Conservation (phyloP, 2,888 invertebrate species). For the Volucella inanis region DNA sequence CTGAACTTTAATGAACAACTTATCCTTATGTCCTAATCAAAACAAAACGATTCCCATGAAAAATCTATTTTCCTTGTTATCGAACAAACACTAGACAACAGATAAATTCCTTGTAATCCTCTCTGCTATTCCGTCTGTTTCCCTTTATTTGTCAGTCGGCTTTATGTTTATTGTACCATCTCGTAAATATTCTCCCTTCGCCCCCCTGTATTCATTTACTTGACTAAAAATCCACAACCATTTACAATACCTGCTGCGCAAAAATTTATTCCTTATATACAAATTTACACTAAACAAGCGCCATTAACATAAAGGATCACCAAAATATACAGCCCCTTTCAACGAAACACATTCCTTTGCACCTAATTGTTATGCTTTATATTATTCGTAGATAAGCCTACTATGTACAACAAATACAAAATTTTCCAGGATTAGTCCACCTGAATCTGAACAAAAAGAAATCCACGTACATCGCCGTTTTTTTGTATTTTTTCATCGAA, state of each 20-base stretch:
- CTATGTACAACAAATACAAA: not conserved
- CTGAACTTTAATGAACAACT: no score
- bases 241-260: not conserved
- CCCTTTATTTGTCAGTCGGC: no score
- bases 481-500: conserved; percentile 62
- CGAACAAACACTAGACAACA: no score
- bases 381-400: not conserved
- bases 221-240: not conserved
- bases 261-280: not conserved
- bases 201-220: not conserved
- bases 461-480: not conserved
- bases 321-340: not conserved
- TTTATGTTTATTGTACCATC: no score
- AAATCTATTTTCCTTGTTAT: no score
- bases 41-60: no score
- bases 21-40: no score
- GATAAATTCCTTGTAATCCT: no score
- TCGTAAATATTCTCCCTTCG: no score
- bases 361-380: conserved; percentile 17
- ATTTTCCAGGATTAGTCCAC: not conserved
- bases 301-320: not conserved
- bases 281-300: not conserved
- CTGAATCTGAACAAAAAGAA: not conserved
- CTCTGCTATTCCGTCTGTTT: no score
- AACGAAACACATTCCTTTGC: not conserved